These are phyloP conservation scores for Colossoma macropomum DNA, from an alignment of 2,113 vertebrate genomes.

Conservation along the genomic window DNA sequence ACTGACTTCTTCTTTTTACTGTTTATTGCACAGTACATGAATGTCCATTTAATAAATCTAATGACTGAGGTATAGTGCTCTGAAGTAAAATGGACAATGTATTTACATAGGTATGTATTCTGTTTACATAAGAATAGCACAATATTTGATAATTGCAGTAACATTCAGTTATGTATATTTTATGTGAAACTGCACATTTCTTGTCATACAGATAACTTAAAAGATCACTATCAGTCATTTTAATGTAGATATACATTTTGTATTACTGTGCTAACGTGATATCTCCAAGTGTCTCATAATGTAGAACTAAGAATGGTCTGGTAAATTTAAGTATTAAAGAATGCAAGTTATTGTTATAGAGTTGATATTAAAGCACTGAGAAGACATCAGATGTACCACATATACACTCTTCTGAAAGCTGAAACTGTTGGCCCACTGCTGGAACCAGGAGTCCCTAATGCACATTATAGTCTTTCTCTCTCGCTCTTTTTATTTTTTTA, in stretches of 20 bases:
- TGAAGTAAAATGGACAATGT: conserved; percentile 19
- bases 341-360: background rate
- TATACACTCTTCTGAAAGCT: background rate
- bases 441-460: background rate
- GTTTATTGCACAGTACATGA: conserved; percentile 63
- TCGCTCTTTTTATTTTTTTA: background rate
- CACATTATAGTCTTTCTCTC: background rate
- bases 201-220: background rate
- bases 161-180: background rate
- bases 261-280: background rate
- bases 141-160: background rate
- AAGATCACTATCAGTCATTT: background rate
- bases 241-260: background rate
- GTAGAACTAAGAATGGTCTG: background rate
- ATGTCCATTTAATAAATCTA: conserved; percentile 29
- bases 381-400: background rate
- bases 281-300: background rate
- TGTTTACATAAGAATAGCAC: background rate
- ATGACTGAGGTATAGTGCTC: conserved; percentile 9
- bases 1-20: conserved; percentile 71
- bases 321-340: conserved; percentile 10
- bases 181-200: background rate
- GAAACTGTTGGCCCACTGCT: background rate
- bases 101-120: background rate
- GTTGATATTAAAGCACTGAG: background rate